A percentile compares a stretch with the other conserved stretches of the same genome.
phyloP scores from a whole-genome alignment of 2,797 vertebrate species.

The Eremophila alpestris region DNA sequence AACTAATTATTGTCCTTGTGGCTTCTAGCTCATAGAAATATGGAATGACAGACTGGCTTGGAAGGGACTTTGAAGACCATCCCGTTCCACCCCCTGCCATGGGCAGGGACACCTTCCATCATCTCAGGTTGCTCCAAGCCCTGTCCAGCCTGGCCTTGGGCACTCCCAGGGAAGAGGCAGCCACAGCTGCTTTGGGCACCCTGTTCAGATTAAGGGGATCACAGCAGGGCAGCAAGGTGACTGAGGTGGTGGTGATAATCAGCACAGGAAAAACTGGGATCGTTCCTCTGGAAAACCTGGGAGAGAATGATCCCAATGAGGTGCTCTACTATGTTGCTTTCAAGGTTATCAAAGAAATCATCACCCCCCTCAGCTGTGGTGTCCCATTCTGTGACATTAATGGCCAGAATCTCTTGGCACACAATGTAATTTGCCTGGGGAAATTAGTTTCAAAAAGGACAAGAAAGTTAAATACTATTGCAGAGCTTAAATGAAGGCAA shows the following conservation, averaged over 20 bases:
- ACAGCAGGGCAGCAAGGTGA: not conserved
- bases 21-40: not conserved
- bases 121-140: not conserved
- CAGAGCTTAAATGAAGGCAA: constrained; percentile 6
- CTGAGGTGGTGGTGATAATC: not conserved
- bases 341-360: not conserved
- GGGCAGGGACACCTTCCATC: not conserved
- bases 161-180: not conserved
- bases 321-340: not conserved
- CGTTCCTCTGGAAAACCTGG: not conserved
- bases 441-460: constrained; percentile 41
- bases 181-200: not conserved
- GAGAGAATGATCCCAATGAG: not conserved
- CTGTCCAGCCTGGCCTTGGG: not conserved
- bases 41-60: not conserved
- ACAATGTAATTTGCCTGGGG: constrained; percentile 25
- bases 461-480: constrained; percentile 43
- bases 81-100: not conserved
- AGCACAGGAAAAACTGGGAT: not conserved
- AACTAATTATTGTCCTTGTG: not conserved
- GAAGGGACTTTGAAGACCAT: not conserved
- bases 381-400: constrained; percentile 28
- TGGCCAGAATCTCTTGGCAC: constrained; percentile 14
- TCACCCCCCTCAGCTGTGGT: not conserved
- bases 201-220: not conserved